Evolutionary conservation across 2,888 invertebrate species (phyloP).

Genomic region (Andrena hattorfiana): DNA sequence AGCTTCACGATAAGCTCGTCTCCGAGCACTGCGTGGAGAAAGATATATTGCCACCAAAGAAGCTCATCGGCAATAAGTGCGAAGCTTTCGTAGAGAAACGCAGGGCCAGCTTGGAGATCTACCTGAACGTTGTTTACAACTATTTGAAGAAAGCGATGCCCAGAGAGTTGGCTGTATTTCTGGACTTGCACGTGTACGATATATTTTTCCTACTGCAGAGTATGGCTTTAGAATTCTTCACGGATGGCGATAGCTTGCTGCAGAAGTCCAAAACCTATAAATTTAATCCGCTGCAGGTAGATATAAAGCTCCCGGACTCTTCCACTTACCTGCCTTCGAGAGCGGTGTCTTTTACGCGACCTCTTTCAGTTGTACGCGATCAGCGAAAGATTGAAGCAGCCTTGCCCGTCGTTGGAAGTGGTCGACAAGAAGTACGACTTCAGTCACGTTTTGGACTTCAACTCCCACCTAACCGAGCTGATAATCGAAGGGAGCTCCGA

Average conservation of each 20-base stretch:
- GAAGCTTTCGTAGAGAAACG: conserved; percentile 95
- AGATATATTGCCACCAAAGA: conserved; percentile 96
- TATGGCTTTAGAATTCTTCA: conserved; percentile 92
- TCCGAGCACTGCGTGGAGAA: conserved; percentile 92
- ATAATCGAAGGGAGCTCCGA: conserved; percentile 89
- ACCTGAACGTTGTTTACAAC: conserved; percentile 91
- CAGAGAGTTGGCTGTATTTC: conserved; percentile 92
- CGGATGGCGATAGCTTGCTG: conserved; percentile 90
- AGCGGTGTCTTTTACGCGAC: neutral
- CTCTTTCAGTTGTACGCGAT: conserved; percentile 93
- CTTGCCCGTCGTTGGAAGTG: conserved; percentile 93
- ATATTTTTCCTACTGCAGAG: conserved; percentile 94
- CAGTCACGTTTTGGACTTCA: conserved; percentile 96
- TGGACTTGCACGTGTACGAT: conserved; percentile 96
- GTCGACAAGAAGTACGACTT: conserved; percentile 94
- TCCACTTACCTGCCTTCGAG: neutral
- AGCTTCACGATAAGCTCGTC: conserved; percentile 94
- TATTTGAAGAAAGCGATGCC: conserved; percentile 93
- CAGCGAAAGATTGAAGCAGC: conserved; percentile 93
- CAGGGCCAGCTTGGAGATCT: conserved; percentile 91
- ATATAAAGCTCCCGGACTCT: neutral
- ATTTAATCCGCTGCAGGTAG: conserved; percentile 93
- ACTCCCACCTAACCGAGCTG: conserved; percentile 90
- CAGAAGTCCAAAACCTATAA: conserved; percentile 88
- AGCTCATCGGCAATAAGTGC: conserved; percentile 95